Conservation (phyloP, 2,113 vertebrate species). For the Megaleporinus macrocephalus region DNA sequence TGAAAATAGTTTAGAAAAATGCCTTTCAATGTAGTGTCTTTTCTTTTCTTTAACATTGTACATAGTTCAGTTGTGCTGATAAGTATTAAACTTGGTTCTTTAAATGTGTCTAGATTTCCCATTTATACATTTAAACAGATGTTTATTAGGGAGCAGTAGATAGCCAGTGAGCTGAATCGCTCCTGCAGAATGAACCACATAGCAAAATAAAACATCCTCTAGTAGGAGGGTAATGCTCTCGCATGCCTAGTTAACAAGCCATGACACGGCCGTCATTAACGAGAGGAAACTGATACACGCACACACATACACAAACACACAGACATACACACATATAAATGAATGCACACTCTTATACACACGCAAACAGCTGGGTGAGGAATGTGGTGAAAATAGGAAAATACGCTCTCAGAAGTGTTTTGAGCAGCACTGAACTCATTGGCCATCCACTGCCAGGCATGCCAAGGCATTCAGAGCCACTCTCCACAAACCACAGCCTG, state of each 20-base stretch:
- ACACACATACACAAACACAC: constrained; percentile 35
- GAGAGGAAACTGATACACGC: background rate
- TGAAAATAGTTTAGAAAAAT: too few species aligned
- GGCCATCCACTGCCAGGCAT: constrained; percentile 35
- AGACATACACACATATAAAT: constrained; percentile 31
- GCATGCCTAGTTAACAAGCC: constrained; percentile 36
- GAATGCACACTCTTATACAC: constrained; percentile 35
- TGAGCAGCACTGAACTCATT: constrained; percentile 13
- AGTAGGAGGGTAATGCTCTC: constrained; percentile 9
- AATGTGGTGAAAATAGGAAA: constrained; percentile 51
- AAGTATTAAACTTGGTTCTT: too few species aligned
- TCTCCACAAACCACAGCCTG: constrained; percentile 24
- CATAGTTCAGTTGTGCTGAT: too few species aligned
- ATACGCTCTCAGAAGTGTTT: constrained; percentile 39
- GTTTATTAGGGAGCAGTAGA: too few species aligned
- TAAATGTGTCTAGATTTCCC: too few species aligned
- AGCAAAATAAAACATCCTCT: constrained; percentile 18
- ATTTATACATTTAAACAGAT: too few species aligned
- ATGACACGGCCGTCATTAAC: constrained; percentile 19
- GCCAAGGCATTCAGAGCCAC: constrained; percentile 26
- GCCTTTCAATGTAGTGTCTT: too few species aligned
- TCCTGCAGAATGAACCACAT: too few species aligned
- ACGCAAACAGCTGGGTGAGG: constrained; percentile 51
- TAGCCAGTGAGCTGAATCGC: too few species aligned
- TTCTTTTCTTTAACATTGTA: too few species aligned